phyloP scores from a whole-genome alignment of 2,113 vertebrate genomes.

The Pica pica region DNA sequence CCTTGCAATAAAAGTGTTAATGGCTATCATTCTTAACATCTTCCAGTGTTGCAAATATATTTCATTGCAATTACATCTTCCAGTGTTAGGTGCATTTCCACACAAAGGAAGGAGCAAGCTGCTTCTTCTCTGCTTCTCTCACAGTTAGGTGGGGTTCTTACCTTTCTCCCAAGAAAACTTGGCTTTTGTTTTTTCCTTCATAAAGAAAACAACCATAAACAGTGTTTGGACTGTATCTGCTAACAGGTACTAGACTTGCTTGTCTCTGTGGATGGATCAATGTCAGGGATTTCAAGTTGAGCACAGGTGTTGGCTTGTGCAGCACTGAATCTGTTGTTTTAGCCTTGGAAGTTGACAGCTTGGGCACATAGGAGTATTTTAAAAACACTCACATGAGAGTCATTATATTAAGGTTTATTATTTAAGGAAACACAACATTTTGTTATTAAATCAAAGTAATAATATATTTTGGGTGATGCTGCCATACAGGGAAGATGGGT shows the following conservation, averaged over 20 bases:
- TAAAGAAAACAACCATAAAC: neutral
- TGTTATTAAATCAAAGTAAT: neutral
- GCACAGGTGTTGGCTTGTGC: neutral
- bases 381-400: neutral
- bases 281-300: neutral
- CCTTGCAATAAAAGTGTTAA: slow-evolving; percentile 1
- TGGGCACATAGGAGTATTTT: neutral
- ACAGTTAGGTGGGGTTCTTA: neutral
- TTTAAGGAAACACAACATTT: neutral
- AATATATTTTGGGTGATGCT: neutral
- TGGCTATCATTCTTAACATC: neutral
- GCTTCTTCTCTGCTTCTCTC: neutral
- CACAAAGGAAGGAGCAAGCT: neutral
- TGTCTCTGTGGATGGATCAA: neutral
- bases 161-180: neutral
- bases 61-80: neutral
- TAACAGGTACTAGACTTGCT: neutral
- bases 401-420: neutral
- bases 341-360: neutral
- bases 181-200: neutral
- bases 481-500: neutral
- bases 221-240: neutral
- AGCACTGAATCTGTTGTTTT: neutral
- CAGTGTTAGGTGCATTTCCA: neutral
- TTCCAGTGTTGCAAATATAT: neutral